Conservation (phyloP, 2,797 vertebrate species). For the Argyrosomus regius region DNA sequence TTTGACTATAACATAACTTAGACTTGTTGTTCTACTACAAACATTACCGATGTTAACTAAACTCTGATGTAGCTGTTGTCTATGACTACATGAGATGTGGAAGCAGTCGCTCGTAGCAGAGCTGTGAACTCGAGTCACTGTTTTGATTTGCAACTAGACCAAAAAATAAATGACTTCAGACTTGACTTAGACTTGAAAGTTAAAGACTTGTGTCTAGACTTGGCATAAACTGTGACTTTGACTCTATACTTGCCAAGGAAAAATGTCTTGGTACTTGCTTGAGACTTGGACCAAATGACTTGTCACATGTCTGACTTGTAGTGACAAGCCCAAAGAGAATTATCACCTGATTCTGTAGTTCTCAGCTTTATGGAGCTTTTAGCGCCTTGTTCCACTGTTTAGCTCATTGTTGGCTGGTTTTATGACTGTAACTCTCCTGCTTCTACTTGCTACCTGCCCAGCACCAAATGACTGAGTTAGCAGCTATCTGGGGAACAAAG, state of each 20-base stretch:
- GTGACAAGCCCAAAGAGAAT: neutral
- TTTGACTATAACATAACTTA: neutral
- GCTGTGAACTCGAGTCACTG: too few species aligned
- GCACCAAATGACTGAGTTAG: neutral
- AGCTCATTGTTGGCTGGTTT: neutral
- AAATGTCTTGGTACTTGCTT: too few species aligned
- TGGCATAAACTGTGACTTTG: too few species aligned
- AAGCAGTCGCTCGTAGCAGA: too few species aligned
- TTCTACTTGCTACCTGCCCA: neutral
- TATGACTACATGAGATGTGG: too few species aligned
- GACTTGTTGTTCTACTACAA: neutral
- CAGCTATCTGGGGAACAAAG: neutral
- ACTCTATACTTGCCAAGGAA: too few species aligned
- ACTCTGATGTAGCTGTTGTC: neutral
- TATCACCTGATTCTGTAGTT: neutral
- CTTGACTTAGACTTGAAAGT: too few species aligned
- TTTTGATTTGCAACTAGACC: too few species aligned
- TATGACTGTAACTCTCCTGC: neutral
- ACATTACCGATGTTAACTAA: constrained; percentile 5
- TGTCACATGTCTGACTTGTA: too few species aligned
- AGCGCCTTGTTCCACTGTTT: neutral
- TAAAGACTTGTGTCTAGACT: too few species aligned
- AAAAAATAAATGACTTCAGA: too few species aligned
- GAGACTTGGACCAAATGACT: too few species aligned
- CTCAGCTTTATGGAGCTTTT: neutral